These are phyloP conservation scores for Columbina picui DNA, from an alignment of 2,113 vertebrate genomes.

Conservation along the genomic window DNA sequence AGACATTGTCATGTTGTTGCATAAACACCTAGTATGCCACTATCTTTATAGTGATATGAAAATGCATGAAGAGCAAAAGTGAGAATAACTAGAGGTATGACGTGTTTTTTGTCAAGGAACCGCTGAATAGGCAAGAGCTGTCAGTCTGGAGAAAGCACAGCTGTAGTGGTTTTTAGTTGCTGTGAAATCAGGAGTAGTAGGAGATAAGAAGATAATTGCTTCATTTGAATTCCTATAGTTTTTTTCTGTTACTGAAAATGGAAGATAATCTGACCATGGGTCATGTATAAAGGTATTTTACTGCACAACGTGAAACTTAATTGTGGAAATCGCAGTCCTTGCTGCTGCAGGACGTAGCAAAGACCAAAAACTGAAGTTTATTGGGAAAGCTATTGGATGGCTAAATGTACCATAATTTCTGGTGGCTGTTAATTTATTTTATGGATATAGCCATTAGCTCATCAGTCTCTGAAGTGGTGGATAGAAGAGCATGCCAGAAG, in stretches of 20 bases:
- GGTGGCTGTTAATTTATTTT: background rate
- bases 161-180: background rate
- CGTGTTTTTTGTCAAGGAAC: background rate
- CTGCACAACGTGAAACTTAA: background rate
- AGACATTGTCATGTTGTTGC: background rate
- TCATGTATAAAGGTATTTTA: background rate
- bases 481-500: background rate
- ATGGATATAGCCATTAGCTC: background rate
- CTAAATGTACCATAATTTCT: background rate
- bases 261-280: background rate
- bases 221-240: background rate
- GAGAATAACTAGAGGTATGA: background rate
- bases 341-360: background rate
- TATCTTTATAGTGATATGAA: background rate
- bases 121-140: background rate
- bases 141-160: background rate
- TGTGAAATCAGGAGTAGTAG: background rate
- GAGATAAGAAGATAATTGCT: background rate
- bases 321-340: background rate
- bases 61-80: background rate
- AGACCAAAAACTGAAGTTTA: background rate
- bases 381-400: background rate
- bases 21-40: background rate
- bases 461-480: background rate
- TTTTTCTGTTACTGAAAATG: background rate